Conservation (phyloP, 2,888 invertebrate genomes). For the Yponomeuta evonymella region DNA sequence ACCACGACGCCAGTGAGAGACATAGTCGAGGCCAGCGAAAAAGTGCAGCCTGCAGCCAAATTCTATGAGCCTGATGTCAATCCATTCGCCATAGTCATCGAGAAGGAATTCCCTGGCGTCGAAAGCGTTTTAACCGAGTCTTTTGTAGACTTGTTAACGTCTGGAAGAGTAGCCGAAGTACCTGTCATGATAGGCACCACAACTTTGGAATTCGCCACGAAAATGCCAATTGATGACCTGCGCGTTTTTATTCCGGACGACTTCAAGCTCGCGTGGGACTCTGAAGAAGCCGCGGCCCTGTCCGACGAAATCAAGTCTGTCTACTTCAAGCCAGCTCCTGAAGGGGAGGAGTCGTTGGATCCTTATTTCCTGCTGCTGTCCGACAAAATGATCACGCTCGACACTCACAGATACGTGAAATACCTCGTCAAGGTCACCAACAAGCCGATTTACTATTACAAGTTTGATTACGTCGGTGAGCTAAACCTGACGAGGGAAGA, state of each 20-base stretch:
- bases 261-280: constrained; percentile 46
- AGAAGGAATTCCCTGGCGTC: constrained; percentile 58
- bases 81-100: constrained; percentile 45
- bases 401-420: constrained; percentile 52
- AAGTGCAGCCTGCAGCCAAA: constrained; percentile 26
- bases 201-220: constrained; percentile 42
- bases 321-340: constrained; percentile 48
- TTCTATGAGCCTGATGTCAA: constrained; percentile 26
- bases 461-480: constrained; percentile 60
- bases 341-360: constrained; percentile 38
- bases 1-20: constrained; percentile 51
- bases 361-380: constrained; percentile 52
- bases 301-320: constrained; percentile 44
- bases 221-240: constrained; percentile 42
- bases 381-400: constrained; percentile 45
- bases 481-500: constrained; percentile 44
- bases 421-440: constrained; percentile 50
- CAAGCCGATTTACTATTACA: constrained; percentile 57
- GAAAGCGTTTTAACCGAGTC: constrained; percentile 54
- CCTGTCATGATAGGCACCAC: constrained; percentile 60
- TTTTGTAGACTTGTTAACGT: constrained; percentile 50
- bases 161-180: constrained; percentile 52
- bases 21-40: constrained; percentile 45
- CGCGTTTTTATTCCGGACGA: constrained; percentile 50
- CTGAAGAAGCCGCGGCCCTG: constrained; percentile 43